A percentile compares a stretch with the other conserved stretches of the same genome.
Evolutionary conservation across 2,113 vertebrate genomes (phyloP).

Genomic region (Pristiophorus japonicus): DNA sequence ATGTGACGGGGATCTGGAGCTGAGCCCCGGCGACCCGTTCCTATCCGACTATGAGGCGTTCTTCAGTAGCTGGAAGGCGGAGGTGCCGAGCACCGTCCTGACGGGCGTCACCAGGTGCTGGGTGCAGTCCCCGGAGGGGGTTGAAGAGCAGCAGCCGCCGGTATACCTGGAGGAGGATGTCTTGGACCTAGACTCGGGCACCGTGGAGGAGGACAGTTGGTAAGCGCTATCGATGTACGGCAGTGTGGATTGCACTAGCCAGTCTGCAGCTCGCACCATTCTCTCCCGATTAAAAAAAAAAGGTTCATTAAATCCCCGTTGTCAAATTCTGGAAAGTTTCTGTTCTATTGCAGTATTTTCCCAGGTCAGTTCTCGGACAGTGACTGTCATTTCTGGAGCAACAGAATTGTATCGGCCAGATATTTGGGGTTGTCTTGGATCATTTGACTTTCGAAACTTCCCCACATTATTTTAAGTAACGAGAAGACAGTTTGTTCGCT

Average conservation of each 20-base stretch:
- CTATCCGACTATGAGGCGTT: not conserved
- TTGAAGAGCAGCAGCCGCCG: conserved; percentile 46
- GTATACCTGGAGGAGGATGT: conserved; percentile 72
- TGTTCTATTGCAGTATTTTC: not conserved
- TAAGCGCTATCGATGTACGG: conserved; percentile 50
- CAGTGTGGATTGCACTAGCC: not conserved
- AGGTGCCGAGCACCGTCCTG: not conserved
- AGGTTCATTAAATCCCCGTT: too few relatives aligned
- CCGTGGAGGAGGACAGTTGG: conserved; percentile 76
- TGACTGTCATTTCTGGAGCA: not conserved
- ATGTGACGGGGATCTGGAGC: not conserved
- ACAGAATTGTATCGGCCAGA: not conserved
- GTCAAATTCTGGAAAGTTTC: not conserved
- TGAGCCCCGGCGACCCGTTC: not conserved
- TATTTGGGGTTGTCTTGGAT: not conserved
- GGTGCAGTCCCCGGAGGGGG: conserved; percentile 40
- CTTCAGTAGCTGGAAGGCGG: not conserved
- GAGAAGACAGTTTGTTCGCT: too few relatives aligned
- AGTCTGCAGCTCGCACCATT: not conserved
- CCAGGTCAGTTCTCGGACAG: not conserved
- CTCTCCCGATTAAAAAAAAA: not conserved
- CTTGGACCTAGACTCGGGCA: conserved; percentile 67
- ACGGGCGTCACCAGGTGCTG: not conserved
- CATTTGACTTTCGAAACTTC: not conserved
- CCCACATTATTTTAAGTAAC: not conserved